Evolutionary conservation across 1,140 invertebrate genomes (phyloP).

Genomic region (Drosophila aff.): DNA sequence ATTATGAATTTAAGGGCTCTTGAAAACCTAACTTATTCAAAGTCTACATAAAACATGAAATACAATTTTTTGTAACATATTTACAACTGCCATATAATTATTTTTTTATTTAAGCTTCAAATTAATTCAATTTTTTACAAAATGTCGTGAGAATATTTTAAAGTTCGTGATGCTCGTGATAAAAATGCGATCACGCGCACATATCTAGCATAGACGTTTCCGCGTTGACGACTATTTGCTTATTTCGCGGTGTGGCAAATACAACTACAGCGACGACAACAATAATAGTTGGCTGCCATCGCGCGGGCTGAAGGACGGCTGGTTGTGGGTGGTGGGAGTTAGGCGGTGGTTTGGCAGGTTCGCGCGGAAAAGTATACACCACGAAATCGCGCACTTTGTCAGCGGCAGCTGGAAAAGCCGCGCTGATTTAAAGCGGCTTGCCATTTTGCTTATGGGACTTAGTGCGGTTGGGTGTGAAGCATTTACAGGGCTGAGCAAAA

Average conservation of each 20-base stretch:
- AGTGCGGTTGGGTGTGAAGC: slow-evolving; percentile 61
- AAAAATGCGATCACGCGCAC: not conserved
- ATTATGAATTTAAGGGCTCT: not conserved
- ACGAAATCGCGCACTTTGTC: slow-evolving; percentile 67
- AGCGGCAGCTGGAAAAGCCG: slow-evolving; percentile 62
- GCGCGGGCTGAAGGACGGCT: not conserved
- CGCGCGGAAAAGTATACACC: slow-evolving; percentile 29
- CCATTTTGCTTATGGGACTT: slow-evolving; percentile 63
- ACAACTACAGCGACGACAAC: slow-evolving; percentile 37
- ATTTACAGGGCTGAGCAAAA: slow-evolving; percentile 22
- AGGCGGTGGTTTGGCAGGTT: not conserved
- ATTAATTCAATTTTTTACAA: not conserved
- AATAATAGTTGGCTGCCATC: slow-evolving; percentile 34
- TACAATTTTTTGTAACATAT: not conserved
- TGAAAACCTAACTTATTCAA: not conserved
- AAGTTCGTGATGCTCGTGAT: no score
- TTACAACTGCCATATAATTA: not conserved
- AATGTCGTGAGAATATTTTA: not conserved
- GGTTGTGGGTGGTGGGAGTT: not conserved
- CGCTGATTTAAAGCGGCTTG: slow-evolving; percentile 68
- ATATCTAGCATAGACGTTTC: slow-evolving; percentile 25
- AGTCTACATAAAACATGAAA: not conserved
- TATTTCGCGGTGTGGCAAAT: slow-evolving; percentile 48
- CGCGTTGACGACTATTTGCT: slow-evolving; percentile 44
- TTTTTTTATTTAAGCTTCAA: not conserved